Evolutionary conservation across 1,140 invertebrate genomes (phyloP).

Genomic region (Brachionus koreanus): DNA sequence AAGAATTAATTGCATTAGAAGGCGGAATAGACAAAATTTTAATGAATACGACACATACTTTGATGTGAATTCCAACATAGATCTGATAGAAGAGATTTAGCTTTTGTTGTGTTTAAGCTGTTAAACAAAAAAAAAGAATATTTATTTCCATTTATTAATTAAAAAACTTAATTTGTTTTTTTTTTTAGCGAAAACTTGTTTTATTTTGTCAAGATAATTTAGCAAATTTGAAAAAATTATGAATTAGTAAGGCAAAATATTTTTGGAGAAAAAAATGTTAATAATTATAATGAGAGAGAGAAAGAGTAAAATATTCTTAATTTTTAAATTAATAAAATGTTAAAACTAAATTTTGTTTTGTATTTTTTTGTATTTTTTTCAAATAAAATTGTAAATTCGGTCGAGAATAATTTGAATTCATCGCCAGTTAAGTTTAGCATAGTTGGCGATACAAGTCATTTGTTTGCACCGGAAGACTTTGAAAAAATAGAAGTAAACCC

Average conservation of each 20-base stretch:
- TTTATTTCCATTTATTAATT: not conserved
- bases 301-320: not conserved
- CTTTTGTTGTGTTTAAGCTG: too few species aligned
- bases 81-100: not conserved
- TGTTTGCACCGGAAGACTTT: conserved; percentile 41
- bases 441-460: conserved; percentile 26
- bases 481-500: not conserved
- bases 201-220: not conserved
- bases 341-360: not conserved
- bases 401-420: not conserved
- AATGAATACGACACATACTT: conserved; percentile 40
- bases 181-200: too few species aligned
- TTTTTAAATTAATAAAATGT: not conserved
- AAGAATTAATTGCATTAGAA: not conserved
- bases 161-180: not conserved
- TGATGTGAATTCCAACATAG: not conserved
- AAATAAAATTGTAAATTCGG: not conserved
- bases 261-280: not conserved
- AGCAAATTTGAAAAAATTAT: not conserved
- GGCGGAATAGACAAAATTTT: not conserved
- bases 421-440: conserved; percentile 9
- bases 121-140: too few species aligned
- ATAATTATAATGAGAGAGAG: not conserved
- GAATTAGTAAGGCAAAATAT: not conserved
- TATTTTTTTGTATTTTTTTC: not conserved